Evolutionary conservation across 2,113 vertebrate genomes (phyloP).

Genomic region (Oreamnos americanus): DNA sequence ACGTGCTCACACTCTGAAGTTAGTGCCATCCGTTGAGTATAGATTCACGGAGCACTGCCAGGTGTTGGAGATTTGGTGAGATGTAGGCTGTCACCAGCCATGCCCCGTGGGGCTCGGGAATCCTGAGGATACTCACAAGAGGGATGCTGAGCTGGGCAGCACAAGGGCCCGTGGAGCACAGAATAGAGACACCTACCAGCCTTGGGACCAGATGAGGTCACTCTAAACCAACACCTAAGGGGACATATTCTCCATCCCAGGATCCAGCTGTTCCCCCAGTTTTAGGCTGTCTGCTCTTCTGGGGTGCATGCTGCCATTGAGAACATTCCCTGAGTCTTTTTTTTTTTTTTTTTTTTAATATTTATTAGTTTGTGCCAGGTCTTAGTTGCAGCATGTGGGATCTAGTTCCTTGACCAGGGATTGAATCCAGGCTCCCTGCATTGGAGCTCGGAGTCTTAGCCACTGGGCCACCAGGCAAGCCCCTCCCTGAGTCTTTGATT

Average conservation of each 20-base stretch:
- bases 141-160: neutral
- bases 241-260: neutral
- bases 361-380: neutral
- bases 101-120: rapidly evolving
- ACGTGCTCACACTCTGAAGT: too few species aligned
- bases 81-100: neutral
- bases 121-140: neutral
- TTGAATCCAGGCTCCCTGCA: neutral
- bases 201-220: neutral
- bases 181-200: neutral
- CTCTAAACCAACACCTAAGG: neutral
- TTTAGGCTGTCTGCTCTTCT: neutral
- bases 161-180: neutral
- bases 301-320: neutral
- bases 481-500: neutral
- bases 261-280: neutral
- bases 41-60: neutral
- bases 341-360: neutral
- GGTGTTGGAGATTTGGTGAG: neutral
- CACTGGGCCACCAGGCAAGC: neutral
- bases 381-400: neutral
- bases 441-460: neutral
- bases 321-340: neutral
- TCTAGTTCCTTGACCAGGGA: neutral
- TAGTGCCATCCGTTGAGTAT: neutral